Evolutionary conservation across 1,140 invertebrate genomes (phyloP).

Genomic region (Rhagoletis zephyria): DNA sequence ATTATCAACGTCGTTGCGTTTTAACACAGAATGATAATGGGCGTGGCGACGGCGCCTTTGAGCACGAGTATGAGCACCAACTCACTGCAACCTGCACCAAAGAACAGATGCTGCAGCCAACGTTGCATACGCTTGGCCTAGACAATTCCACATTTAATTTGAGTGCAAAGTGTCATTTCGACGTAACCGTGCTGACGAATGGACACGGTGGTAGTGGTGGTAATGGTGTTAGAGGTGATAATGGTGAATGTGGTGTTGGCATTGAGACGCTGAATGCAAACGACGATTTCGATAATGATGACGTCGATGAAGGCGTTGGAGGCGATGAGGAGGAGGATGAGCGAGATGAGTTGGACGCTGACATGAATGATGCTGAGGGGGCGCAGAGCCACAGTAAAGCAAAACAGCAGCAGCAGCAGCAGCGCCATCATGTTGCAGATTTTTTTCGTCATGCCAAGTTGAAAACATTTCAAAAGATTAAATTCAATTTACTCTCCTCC

Average conservation of each 20-base stretch:
- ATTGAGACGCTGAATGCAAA: too few species aligned
- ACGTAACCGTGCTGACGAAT: slow-evolving; percentile 57
- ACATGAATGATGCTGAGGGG: neutral
- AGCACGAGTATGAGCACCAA: slow-evolving; percentile 64
- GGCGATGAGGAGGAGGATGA: slow-evolving; percentile 1
- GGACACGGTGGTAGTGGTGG: slow-evolving; percentile 59
- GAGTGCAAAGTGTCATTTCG: slow-evolving; percentile 53
- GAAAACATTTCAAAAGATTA: slow-evolving; percentile 71
- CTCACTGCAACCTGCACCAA: slow-evolving; percentile 70
- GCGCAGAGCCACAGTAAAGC: slow-evolving; percentile 19
- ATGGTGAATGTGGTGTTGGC: neutral
- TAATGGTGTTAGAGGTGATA: slow-evolving; percentile 59
- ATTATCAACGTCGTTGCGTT: slow-evolving; percentile 39
- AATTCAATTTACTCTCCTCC: slow-evolving; percentile 64
- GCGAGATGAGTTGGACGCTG: neutral
- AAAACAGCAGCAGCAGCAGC: slow-evolving; percentile 6
- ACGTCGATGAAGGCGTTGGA: slow-evolving; percentile 36
- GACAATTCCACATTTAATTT: slow-evolving; percentile 57
- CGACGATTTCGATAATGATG: slow-evolving; percentile 13
- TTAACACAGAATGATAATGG: neutral
- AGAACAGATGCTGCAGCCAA: slow-evolving; percentile 69
- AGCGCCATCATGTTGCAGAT: slow-evolving; percentile 61
- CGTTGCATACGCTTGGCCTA: slow-evolving; percentile 55
- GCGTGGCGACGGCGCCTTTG: neutral
- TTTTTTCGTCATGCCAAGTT: slow-evolving; percentile 68